phyloP scores from a whole-genome alignment of 2,888 invertebrate genomes.

The Clepsis dumicolana region DNA sequence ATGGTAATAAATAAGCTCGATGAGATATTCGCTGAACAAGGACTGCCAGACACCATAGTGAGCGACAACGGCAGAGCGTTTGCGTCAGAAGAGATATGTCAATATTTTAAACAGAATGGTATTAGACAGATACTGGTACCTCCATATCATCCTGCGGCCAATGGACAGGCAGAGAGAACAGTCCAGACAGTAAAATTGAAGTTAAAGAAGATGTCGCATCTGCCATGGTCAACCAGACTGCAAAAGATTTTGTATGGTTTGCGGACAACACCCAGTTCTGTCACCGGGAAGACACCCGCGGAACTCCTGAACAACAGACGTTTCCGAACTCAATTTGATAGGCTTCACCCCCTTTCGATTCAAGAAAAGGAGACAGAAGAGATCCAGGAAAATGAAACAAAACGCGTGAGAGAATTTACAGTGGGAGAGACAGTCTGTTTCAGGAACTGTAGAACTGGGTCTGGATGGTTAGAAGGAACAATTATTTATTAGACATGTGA shows the following conservation, averaged over 20 bases:
- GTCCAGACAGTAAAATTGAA: no score
- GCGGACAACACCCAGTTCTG: no score
- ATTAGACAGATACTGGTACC: background rate
- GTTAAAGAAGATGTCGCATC: background rate
- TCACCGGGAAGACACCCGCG: background rate
- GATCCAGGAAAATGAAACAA: background rate
- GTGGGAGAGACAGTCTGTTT: background rate
- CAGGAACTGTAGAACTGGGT: background rate
- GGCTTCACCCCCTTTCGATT: background rate
- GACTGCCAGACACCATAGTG: no score
- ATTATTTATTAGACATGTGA: background rate
- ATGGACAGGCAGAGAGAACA: no score
- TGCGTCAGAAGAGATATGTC: background rate
- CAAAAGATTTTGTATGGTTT: background rate
- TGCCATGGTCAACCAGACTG: background rate
- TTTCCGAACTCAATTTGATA: background rate
- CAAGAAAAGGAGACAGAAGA: background rate
- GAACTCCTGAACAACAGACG: background rate
- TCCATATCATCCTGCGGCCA: background rate
- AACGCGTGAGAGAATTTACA: background rate
- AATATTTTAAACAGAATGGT: background rate
- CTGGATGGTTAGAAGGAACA: background rate
- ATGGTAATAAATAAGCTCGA: no score
- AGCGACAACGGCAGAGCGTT: background rate
- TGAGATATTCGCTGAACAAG: no score